A percentile compares a stretch with the other conserved stretches of the same genome.
Evolutionary conservation across 1,140 invertebrate species (phyloP).

Genomic region (Aricia agestis): DNA sequence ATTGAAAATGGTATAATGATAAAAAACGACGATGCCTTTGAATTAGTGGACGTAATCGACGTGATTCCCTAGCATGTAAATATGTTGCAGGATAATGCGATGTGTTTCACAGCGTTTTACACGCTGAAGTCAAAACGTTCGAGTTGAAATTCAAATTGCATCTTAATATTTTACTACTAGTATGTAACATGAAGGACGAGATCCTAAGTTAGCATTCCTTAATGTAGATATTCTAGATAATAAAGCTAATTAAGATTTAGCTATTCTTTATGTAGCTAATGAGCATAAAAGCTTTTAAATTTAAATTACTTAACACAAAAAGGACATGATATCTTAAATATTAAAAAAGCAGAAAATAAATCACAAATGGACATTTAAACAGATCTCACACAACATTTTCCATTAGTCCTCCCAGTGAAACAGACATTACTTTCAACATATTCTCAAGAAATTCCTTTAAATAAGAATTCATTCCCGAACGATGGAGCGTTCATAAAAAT

Average conservation of each 20-base stretch:
- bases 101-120: constrained; percentile 5
- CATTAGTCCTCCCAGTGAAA: too few species aligned
- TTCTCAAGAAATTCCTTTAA: too few species aligned
- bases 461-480: too few species aligned
- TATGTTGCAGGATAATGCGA: not conserved
- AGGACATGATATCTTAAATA: too few species aligned
- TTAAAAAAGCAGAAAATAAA: too few species aligned
- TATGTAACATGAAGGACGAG: not conserved
- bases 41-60: constrained; percentile 9
- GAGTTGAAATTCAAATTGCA: constrained; percentile 9
- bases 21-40: constrained; percentile 25
- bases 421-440: too few species aligned
- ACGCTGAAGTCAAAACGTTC: not conserved
- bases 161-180: not conserved
- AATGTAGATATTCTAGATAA: not conserved
- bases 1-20: constrained; percentile 31
- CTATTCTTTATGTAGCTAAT: too few species aligned
- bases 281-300: too few species aligned
- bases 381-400: too few species aligned
- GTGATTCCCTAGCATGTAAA: constrained; percentile 8
- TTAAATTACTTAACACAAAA: too few species aligned
- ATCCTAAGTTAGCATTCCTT: not conserved
- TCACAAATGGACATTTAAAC: too few species aligned
- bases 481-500: not conserved
- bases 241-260: not conserved